A percentile compares a stretch with the other conserved stretches of the same genome.
These are phyloP conservation scores for Asarcornis scutulata DNA, from an alignment of 2,113 vertebrate species.

Conservation along the genomic window DNA sequence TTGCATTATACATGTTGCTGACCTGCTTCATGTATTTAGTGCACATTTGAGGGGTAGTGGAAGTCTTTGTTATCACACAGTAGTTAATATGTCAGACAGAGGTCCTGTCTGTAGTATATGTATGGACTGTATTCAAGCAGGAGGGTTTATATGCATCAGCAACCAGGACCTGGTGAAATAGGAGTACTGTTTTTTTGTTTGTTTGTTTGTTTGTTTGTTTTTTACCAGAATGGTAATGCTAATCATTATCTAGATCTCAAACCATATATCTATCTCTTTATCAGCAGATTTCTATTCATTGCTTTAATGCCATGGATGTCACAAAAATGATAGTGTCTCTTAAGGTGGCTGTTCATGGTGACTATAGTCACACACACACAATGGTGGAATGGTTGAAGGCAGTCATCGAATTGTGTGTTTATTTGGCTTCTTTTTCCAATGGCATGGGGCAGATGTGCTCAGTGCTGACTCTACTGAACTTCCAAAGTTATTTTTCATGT, in stretches of 20 bases:
- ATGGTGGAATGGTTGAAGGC: not conserved
- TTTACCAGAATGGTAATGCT: not conserved
- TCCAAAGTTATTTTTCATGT: not conserved
- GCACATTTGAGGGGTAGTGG: rapidly evolving
- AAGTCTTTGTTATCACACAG: not conserved
- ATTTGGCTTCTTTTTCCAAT: constrained; percentile 4
- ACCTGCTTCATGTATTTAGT: not conserved
- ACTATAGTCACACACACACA: not conserved
- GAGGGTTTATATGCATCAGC: not conserved
- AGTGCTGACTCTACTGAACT: not conserved
- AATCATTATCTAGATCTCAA: not conserved
- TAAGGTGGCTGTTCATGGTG: not conserved
- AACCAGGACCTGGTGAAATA: not conserved
- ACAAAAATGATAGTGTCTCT: not conserved
- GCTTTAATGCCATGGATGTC: not conserved
- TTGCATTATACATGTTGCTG: not conserved
- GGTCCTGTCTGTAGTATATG: not conserved
- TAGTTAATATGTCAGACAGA: not conserved
- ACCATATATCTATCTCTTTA: not conserved
- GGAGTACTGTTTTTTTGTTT: not conserved
- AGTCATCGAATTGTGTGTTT: not conserved
- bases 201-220: too few relatives aligned
- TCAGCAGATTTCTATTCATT: not conserved
- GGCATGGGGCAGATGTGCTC: not conserved
- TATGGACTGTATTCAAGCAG: not conserved